Percentiles rank a stretch among this genome's conserved stretches.
phyloP scores from a whole-genome alignment of 2,113 vertebrate species.

The Mustelus asterias region DNA sequence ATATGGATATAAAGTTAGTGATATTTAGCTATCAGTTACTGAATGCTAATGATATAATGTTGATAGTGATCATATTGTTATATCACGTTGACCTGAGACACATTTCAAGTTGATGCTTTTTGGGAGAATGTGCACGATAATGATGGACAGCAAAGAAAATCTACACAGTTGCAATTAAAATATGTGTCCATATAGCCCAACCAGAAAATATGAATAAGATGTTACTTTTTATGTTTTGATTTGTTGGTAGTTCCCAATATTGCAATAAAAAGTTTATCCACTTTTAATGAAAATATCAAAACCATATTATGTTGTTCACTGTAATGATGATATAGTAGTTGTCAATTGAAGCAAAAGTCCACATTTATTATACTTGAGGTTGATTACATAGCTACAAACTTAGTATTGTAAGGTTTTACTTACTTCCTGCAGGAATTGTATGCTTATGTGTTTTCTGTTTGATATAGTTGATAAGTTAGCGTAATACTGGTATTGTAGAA shows the following conservation, averaged over 20 bases:
- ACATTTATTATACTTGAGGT: not conserved
- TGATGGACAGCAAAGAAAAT: not conserved
- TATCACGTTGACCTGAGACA: not conserved
- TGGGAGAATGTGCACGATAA: not conserved
- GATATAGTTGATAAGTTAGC: too few relatives aligned
- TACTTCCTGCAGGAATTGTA: not conserved
- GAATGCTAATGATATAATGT: slow-evolving; percentile 16
- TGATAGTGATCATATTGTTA: not conserved
- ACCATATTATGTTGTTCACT: not conserved
- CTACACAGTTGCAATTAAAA: not conserved
- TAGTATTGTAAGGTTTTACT: not conserved
- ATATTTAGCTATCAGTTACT: not conserved
- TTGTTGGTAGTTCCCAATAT: not conserved
- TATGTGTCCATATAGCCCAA: too few relatives aligned
- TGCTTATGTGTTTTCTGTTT: not conserved
- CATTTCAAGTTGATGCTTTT: not conserved
- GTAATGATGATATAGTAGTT: not conserved
- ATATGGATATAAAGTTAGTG: not conserved
- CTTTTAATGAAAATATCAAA: not conserved
- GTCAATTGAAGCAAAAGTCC: not conserved
- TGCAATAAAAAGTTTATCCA: not conserved
- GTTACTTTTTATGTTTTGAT: not conserved
- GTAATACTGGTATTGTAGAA: not conserved
- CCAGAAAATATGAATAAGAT: not conserved
- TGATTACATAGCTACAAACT: not conserved